These are phyloP conservation scores for Pterostichus madidus DNA, from an alignment of 2,888 invertebrate genomes.

Conservation along the genomic window DNA sequence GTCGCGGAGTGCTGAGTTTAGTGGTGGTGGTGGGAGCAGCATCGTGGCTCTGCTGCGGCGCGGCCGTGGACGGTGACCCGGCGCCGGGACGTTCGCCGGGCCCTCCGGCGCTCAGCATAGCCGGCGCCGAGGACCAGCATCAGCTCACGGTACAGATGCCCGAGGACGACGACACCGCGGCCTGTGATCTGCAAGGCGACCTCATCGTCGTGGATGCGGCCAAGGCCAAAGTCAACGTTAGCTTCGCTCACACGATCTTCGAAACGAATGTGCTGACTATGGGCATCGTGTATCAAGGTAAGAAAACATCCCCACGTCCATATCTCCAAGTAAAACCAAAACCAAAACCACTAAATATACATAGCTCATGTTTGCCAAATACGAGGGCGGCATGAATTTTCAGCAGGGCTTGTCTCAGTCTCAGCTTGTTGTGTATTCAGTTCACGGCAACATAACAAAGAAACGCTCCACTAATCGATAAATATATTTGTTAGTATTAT, in stretches of 20 bases:
- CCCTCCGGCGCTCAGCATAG: slow-evolving; percentile 76
- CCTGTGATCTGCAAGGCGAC: slow-evolving; percentile 70
- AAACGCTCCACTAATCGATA: slow-evolving; percentile 25
- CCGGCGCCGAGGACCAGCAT: slow-evolving; percentile 69
- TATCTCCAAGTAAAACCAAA: no score
- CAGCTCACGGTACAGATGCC: slow-evolving; percentile 71
- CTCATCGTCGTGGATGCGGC: slow-evolving; percentile 77
- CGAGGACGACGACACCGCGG: slow-evolving; percentile 5
- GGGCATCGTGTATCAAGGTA: slow-evolving; percentile 81
- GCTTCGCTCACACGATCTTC: slow-evolving; percentile 79
- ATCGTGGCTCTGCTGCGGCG: slow-evolving; percentile 68
- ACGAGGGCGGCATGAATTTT: neutral
- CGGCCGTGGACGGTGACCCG: slow-evolving; percentile 80
- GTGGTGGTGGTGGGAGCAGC: slow-evolving; percentile 43
- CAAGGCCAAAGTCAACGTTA: slow-evolving; percentile 79
- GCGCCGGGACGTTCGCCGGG: slow-evolving; percentile 85
- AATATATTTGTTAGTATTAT: slow-evolving; percentile 33
- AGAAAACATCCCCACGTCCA: neutral
- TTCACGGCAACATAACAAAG: slow-evolving; percentile 12
- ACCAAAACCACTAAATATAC: slow-evolving; percentile 9
- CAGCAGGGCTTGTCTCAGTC: neutral
- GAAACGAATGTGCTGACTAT: slow-evolving; percentile 78
- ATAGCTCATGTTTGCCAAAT: slow-evolving; percentile 29
- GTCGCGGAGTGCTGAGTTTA: slow-evolving; percentile 27
- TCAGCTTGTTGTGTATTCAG: slow-evolving; percentile 21